Base-by-base conservation (phyloP, 2,113 vertebrate species). In the Phocoena sinus region DNA sequence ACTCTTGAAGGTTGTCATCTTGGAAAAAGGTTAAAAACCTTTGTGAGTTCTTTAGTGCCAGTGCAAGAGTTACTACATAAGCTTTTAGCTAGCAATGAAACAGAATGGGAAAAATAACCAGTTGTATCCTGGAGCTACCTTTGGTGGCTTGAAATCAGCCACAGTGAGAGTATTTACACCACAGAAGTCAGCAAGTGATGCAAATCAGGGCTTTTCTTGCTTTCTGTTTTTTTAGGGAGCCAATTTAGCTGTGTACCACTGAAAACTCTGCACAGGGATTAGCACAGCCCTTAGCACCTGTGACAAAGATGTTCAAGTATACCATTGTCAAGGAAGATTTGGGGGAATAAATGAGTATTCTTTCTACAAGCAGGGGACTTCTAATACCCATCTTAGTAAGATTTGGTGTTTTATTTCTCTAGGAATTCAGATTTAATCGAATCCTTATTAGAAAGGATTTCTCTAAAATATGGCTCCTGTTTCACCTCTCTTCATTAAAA, bases 401-500 rank as follows among this genome's bases (percentile, higher is more conserved):
- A 80, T 41, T 26, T 76, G 36, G 31, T 70, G n/a, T 85, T 94
- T 74, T 38, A 41, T 60, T 94, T 90, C 62, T 74, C 33, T 83
- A 77, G 68, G 47, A 86, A 84, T 87, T 94, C 3, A 26, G 82
- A 74, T 90, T 60, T 74, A n/a, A 92, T 74, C 33, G 74, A 71
- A 36, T 47, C 50, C n/a, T 89, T 80, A 79, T 70, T 84, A 53
- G 58, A 89, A 97, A 93, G 70, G 26, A 87, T 79, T 95, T 90
- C 74, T 97, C 47, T 76, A 95, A 63, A 95, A 26, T 71, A 50
- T 20, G 36, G 10, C 20, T 20, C n/a, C 50, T 87, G 31, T 31
- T 86, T 96, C 18, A 21, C 41, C 86, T 87, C 38, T 68, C 60
- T 95, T 96, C 33, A 92, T 79, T 92, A 85, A 96, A 77, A 95